Percentiles rank a stretch among this genome's conserved stretches.
These are phyloP conservation scores for Bufo gargarizans DNA, from an alignment of 2,113 vertebrate genomes.

Conservation along the genomic window DNA sequence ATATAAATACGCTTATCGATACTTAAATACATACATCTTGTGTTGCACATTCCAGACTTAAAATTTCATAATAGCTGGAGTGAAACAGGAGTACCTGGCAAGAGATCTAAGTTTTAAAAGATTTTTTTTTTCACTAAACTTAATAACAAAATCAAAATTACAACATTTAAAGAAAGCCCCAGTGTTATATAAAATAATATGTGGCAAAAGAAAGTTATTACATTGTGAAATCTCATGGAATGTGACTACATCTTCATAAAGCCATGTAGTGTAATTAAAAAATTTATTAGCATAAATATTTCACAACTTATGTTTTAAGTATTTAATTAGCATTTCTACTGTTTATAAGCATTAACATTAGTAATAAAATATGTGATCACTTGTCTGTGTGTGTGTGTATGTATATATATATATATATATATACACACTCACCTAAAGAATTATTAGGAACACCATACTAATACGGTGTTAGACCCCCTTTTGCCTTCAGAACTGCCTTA, in stretches of 20 bases:
- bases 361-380: background rate
- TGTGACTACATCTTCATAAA: conserved; percentile 16
- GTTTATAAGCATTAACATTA: too few species aligned
- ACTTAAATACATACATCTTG: conserved; percentile 41
- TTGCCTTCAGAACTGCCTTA: too few species aligned
- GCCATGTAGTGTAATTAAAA: conserved; percentile 34
- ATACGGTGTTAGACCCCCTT: too few species aligned
- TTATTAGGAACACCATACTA: too few species aligned
- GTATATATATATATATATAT: too few species aligned
- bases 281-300: background rate
- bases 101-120: conserved; percentile 34
- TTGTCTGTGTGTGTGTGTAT: too few species aligned
- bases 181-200: conserved; percentile 35
- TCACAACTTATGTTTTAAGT: too few species aligned
- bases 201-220: background rate
- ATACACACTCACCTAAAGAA: too few species aligned
- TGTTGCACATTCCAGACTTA: conserved; percentile 39
- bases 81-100: conserved; percentile 46
- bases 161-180: conserved; percentile 27
- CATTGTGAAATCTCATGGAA: conserved; percentile 8
- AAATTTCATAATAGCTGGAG: conserved; percentile 34
- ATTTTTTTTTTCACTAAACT: conserved; percentile 20
- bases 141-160: conserved; percentile 40
- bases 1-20: conserved; percentile 32
- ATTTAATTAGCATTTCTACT: too few species aligned